Evolutionary conservation across 2,888 invertebrate genomes (phyloP).

Genomic region (Zygogramma bicolorata): DNA sequence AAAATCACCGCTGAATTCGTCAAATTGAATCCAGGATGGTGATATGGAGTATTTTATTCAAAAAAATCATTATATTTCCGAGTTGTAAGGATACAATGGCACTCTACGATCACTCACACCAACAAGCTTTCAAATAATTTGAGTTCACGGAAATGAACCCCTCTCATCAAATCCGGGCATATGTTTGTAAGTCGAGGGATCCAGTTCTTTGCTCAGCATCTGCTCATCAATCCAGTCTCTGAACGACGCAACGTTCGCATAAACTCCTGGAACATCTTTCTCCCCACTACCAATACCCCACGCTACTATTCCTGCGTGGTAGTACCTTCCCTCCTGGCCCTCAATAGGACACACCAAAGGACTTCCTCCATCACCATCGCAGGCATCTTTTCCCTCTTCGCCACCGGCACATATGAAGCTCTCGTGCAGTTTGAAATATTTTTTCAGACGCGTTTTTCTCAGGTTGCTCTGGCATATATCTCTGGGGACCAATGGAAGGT

Average conservation of each 20-base stretch:
- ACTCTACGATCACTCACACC: no score
- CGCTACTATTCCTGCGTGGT: conserved; percentile 82
- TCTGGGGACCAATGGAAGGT: conserved; percentile 75
- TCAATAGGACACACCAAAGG: conserved; percentile 58
- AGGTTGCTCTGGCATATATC: conserved; percentile 73
- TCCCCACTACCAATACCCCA: conserved; percentile 90
- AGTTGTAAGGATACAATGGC: no score
- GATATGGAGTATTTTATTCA: no score
- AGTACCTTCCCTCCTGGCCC: conserved; percentile 67
- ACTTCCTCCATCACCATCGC: conserved; percentile 62
- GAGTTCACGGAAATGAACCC: background rate
- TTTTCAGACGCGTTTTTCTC: conserved; percentile 75
- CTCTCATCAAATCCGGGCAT: background rate
- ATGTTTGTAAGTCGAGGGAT: background rate
- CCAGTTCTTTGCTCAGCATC: conserved; percentile 61
- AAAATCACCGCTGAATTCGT: no score
- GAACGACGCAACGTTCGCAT: conserved; percentile 77
- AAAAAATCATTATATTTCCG: no score
- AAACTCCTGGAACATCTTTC: conserved; percentile 79
- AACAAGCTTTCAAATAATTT: background rate
- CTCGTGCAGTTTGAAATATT: conserved; percentile 73
- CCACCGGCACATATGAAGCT: conserved; percentile 87
- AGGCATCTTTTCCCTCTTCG: conserved; percentile 79
- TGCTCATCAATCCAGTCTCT: conserved; percentile 79
- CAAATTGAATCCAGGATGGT: no score